phyloP scores from a whole-genome alignment of 2,797 vertebrate genomes.

The Mormyrops attenuatus region DNA sequence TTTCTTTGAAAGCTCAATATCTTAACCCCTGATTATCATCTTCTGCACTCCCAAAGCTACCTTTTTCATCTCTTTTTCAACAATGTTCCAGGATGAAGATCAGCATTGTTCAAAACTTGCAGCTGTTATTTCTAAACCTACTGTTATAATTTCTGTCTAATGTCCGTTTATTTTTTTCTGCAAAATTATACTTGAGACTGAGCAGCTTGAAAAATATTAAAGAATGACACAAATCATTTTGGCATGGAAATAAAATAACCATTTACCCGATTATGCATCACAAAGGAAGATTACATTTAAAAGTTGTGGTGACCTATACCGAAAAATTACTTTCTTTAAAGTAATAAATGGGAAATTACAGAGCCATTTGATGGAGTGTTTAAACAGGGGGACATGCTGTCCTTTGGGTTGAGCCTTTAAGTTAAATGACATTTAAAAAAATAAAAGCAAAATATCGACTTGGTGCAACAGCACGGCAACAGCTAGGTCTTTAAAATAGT shows the following conservation, averaged over 20 bases:
- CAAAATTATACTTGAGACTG: neutral
- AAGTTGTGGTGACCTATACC: neutral
- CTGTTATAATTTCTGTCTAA: neutral
- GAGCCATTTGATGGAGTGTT: neutral
- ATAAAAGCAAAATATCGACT: neutral
- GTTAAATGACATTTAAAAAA: neutral
- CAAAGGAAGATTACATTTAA: neutral
- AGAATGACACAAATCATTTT: neutral
- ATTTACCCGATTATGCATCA: neutral
- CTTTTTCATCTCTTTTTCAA: neutral
- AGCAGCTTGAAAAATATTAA: neutral
- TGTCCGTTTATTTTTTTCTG: neutral
- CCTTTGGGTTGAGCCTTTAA: neutral
- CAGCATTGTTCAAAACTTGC: neutral
- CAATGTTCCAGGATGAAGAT: neutral
- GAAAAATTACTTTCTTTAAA: neutral
- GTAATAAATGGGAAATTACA: neutral
- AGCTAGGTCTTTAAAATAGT: neutral
- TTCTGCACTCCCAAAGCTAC: neutral
- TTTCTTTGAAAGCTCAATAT: neutral
- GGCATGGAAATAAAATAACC: neutral
- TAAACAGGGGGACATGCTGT: neutral
- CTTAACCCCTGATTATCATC: neutral
- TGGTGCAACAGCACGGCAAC: neutral
- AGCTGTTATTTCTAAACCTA: neutral